Percentiles rank a stretch among this genome's conserved stretches.
Conservation (phyloP, 1,140 invertebrate genomes). For the Triops cancriformis region DNA sequence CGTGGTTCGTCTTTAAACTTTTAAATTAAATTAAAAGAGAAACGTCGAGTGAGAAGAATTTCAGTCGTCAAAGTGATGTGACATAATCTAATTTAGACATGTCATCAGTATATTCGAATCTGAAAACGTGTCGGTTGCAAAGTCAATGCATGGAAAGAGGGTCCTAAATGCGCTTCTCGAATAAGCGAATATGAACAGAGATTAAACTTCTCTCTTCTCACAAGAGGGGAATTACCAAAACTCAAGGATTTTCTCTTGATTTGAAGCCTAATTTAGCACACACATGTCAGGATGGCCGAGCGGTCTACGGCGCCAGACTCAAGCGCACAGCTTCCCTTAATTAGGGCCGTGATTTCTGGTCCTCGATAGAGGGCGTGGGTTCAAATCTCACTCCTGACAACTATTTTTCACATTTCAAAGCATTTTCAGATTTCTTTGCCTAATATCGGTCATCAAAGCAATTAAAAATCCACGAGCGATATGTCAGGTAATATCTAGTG, state of each 20-base stretch:
- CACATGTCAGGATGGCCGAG: conserved; percentile 9
- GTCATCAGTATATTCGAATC: too few species aligned
- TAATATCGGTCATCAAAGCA: neutral
- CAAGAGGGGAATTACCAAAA: neutral
- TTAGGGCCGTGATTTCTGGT: neutral
- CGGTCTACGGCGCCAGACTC: conserved; percentile 32
- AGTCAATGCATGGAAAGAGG: too few species aligned
- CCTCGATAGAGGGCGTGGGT: conserved; percentile 6
- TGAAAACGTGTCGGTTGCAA: too few species aligned
- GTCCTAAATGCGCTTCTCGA: too few species aligned
- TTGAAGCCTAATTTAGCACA: neutral
- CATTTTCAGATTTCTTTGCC: neutral
- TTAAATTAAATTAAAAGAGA: too few species aligned
- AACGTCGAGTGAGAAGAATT: too few species aligned
- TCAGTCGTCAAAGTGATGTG: too few species aligned
- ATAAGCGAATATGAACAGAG: too few species aligned
- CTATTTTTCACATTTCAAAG: neutral
- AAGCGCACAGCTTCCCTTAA: neutral
- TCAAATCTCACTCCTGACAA: neutral
- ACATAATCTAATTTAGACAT: too few species aligned
- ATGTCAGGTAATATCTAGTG: too few species aligned
- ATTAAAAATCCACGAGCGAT: neutral
- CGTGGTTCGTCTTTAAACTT: too few species aligned
- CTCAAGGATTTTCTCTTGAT: neutral
- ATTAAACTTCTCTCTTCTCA: neutral